A percentile compares a stretch with the other conserved stretches of the same genome.
Evolutionary conservation across 2,113 vertebrate species (phyloP).

Genomic region (Muscicapa adusta): DNA sequence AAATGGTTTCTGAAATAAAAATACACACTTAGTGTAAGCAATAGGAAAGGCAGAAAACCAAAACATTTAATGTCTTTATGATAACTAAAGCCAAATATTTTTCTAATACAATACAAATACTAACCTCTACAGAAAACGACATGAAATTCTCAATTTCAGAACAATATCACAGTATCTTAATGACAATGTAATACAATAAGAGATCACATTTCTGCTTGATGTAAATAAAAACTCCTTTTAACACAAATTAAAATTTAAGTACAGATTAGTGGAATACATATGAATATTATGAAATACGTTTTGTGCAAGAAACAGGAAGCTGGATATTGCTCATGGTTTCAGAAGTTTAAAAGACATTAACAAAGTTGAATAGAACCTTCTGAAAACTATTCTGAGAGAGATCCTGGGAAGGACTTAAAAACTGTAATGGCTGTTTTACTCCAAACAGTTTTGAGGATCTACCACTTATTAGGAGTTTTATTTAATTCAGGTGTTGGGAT

Average conservation of each 20-base stretch:
- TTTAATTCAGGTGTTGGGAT: background rate
- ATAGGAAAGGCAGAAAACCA: background rate
- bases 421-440: background rate
- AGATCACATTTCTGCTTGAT: background rate
- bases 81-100: background rate
- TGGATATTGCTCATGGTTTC: background rate
- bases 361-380: background rate
- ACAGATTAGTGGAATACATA: background rate
- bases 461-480: background rate
- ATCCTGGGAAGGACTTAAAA: background rate
- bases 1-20: constrained; percentile 79
- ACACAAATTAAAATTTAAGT: background rate
- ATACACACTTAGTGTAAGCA: background rate
- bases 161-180: background rate
- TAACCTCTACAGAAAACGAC: background rate
- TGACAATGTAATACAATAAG: background rate
- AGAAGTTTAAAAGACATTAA: background rate
- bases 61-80: background rate
- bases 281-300: background rate
- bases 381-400: background rate
- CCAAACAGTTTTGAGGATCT: background rate
- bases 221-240: background rate
- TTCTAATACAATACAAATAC: background rate
- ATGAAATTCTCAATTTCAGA: background rate
- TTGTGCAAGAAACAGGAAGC: background rate